Evolutionary conservation across 2,113 vertebrate genomes (phyloP), one percentile per base, ranked within the genome.

Genomic region (Emydura subglobosa): DNA sequence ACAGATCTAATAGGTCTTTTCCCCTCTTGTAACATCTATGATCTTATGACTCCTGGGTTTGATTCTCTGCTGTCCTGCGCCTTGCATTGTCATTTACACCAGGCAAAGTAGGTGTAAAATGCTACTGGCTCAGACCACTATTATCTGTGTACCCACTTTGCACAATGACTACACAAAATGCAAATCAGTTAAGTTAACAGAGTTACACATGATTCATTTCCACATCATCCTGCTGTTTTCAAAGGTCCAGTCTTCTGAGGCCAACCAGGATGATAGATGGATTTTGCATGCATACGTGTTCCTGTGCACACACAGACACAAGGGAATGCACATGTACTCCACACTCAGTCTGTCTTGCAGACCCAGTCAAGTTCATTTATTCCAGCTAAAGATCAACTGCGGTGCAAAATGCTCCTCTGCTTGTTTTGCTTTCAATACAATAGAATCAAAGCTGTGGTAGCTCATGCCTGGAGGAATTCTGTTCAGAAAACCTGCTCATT

Each of bases 1-100:
- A 68, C 61, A n/a, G 84, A n/a, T 86, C 84, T 47, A 65, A 95
- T 53, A 10, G 57, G 80, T 87, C 74, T 85, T 53, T 81, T 88
- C 86, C 91, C 89, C n/a, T 57, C 51, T 72, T 80, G 3, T 86
- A 42, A 22, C 50, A 51, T 39, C 74, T 92, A 54, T 94, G 47
- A 86, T 92, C 83, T 89, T 79, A 81, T 65, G 91, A 54, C 57
- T 93, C 47, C 57, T 89, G 57, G 16, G 47, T 83, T 22, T 68
- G 79, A 83, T 42, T 86, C 39, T 94, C 80, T 65, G 91, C 59
- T 44, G 21, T 44, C 5, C 39, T 76, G 72, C 78, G 9, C 50
- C 42, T 13, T 27, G 19, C 31, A 29, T 82, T 57, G 3, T 34
- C 55, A 59, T 88, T 95, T 89, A 42, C 2, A 10, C 29, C 34